Evolutionary conservation across 37 sponge, comb jelly and placozoan genomes (phyloP).

Genomic region (Cliona cf. orientalis): DNA sequence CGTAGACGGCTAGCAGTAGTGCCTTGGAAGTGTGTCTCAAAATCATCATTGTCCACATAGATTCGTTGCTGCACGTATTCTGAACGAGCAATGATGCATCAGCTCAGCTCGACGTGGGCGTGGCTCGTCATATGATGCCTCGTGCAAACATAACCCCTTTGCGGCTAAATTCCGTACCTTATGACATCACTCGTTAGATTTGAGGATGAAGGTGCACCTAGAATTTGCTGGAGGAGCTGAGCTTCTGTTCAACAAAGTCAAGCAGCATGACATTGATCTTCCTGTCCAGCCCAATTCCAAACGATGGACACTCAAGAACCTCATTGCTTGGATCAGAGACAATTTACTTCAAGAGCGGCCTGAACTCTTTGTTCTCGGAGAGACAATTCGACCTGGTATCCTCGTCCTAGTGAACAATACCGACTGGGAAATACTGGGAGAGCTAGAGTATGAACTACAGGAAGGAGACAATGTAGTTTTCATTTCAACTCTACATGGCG

Average conservation of each 20-base stretch:
- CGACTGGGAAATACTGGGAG: conserved; percentile 97
- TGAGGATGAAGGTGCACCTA: conserved; percentile 61
- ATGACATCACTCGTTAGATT: background rate
- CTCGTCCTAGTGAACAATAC: conserved; percentile 95
- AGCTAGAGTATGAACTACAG: conserved; percentile 86
- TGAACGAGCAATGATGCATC: too few species aligned
- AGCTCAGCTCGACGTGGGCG: background rate
- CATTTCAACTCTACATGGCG: conserved; percentile 99
- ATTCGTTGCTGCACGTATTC: too few species aligned
- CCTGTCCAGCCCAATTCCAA: conserved; percentile 33
- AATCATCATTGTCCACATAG: background rate
- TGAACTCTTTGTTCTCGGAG: conserved; percentile 92
- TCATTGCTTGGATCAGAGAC: conserved; percentile 88
- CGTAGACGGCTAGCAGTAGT: background rate
- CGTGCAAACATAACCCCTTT: too few species aligned
- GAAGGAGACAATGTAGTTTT: conserved; percentile 85
- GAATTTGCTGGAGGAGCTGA: conserved; percentile 99
- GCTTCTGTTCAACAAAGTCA: conserved; percentile 89
- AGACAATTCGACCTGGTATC: conserved; percentile 95
- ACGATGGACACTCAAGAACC: conserved; percentile 76
- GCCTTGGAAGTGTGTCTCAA: background rate
- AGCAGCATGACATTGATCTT: conserved; percentile 77
- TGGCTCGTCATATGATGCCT: background rate
- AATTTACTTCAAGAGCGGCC: conserved; percentile 92
- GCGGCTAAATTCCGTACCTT: background rate